Conservation (phyloP, 2,888 invertebrate genomes). For the Syrista parreyssii region DNA sequence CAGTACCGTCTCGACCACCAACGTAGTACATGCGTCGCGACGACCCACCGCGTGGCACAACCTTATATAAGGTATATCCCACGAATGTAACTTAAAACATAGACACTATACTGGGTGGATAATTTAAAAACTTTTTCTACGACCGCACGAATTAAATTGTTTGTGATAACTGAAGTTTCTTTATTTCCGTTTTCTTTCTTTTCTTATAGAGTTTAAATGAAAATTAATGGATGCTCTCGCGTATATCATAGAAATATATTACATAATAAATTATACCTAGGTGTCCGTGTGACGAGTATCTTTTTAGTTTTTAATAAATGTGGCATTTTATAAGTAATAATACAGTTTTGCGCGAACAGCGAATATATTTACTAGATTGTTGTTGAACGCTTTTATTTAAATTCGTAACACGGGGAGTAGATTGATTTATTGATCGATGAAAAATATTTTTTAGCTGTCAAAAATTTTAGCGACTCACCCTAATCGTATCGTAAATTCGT, state of each 20-base stretch:
- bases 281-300: background rate
- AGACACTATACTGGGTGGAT: background rate
- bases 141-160: background rate
- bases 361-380: background rate
- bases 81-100: background rate
- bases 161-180: background rate
- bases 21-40: constrained; percentile 40
- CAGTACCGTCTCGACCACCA: constrained; percentile 61
- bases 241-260: background rate
- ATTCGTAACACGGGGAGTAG: background rate
- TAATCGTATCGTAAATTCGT: background rate
- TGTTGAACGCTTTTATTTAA: background rate
- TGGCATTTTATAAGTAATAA: background rate
- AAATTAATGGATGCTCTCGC: background rate
- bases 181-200: background rate
- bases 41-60: constrained; percentile 16
- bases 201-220: background rate
- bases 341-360: background rate
- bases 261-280: background rate
- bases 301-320: background rate
- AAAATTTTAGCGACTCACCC: background rate
- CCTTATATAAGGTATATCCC: background rate
- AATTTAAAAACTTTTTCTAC: background rate
- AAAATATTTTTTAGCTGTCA: background rate
- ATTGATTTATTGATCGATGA: background rate